Evolutionary conservation across 2,888 invertebrate species (phyloP), one percentile per base, ranked within the genome.

Genomic region (Epistrophe eligans): DNA sequence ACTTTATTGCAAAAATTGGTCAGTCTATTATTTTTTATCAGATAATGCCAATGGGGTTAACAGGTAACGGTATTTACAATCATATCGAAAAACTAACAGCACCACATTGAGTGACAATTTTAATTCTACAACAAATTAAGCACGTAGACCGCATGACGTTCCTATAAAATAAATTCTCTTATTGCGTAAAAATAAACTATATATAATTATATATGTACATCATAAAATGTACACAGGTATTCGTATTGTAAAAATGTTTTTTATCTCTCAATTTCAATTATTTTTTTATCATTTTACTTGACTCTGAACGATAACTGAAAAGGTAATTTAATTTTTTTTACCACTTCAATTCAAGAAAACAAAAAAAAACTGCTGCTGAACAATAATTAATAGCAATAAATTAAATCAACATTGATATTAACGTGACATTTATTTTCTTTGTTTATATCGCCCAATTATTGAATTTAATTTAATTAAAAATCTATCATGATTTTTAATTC

Each of bases 231-330:
- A 24, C 24, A 24, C 3, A 24, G 24, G 24, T 24, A 24, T 24
- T 24, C 3, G 1, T 24, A 43, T 24, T 24, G 1, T 24, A 43
- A 58, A 67, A n/a, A 38, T 50, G 35, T 35, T 40, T 70, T 28
- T 55, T 84, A 71, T 58, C 43, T 66, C 28, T 66, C 7, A 13
- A 17, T 28, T 24, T 52, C 17, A 50, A 40, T 77, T 80, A 24
- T 72, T 52, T 84, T 24, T 84, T 43, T 62, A 84, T 80, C 84
- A 35, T 19, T 32, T 45, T 58, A 74, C 32, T 84, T 71, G 64
- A 74, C 64, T 79, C 45, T 19, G 70, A 35, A 17, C 50, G 79
- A 79, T 79, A 84, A 77, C 43, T 28, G 15, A 55, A n/a, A 32
- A 55, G 7, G 11, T 4, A 35, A 24, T 19, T 48, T 40, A 11